Percentiles rank a stretch among this genome's conserved stretches.
phyloP scores from a whole-genome alignment of 2,888 invertebrate species.

The Shargacucullia verbasci region DNA sequence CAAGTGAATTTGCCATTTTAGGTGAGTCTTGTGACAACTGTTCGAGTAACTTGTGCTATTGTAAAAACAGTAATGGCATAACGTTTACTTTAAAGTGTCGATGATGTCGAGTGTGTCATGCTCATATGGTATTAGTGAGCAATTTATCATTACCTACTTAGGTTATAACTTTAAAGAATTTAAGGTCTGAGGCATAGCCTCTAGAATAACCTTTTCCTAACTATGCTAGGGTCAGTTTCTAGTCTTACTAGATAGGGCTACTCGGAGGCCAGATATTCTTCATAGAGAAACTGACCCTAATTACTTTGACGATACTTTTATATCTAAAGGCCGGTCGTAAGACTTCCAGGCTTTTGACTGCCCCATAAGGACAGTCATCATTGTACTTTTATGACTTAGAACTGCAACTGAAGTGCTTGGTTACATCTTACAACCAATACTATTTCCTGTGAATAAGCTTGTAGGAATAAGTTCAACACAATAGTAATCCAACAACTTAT shows the following conservation, averaged over 20 bases:
- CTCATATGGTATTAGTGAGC: background rate
- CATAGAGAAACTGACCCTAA: no score
- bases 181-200: constrained; percentile 28
- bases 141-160: constrained; percentile 12
- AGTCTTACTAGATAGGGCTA: no score
- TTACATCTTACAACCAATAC: no score
- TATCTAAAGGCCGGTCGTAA: no score
- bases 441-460: background rate
- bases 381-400: no score
- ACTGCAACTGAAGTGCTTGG: no score
- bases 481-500: constrained; percentile 3
- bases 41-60: constrained; percentile 24
- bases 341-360: background rate
- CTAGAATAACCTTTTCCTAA: background rate
- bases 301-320: no score
- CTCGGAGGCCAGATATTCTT: no score
- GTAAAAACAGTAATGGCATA: constrained; percentile 35
- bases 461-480: no score
- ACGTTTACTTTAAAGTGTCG: constrained; percentile 24
- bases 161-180: constrained; percentile 9
- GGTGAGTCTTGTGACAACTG: constrained; percentile 7
- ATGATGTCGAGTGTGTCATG: no score
- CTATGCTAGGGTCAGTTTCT: no score
- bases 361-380: no score
- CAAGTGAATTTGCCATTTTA: constrained; percentile 32